A percentile compares a stretch with the other conserved stretches of the same genome.
Evolutionary conservation across 2,888 invertebrate genomes (phyloP).

Genomic region (Andrena chrysosceles): DNA sequence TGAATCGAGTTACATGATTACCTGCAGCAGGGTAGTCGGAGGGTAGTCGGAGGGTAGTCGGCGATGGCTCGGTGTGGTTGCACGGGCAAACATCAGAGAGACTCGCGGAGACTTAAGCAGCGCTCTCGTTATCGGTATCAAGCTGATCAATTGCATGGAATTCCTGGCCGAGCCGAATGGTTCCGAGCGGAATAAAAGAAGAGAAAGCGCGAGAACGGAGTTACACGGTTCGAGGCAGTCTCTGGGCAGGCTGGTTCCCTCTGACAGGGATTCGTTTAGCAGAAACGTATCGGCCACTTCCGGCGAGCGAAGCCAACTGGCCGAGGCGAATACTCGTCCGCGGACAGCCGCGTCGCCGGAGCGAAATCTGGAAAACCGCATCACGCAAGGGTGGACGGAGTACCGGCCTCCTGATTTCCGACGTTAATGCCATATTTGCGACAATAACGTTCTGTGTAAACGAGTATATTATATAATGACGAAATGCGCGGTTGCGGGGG

Average conservation of each 20-base stretch:
- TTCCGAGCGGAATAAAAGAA: not conserved
- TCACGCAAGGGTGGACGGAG: constrained; percentile 74
- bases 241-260: constrained; percentile 23
- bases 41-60: not conserved
- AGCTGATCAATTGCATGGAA: not conserved
- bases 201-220: constrained; percentile 6
- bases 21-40: constrained; percentile 47
- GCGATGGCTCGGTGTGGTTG: not conserved
- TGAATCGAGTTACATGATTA: constrained; percentile 84
- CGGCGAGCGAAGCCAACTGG: constrained; percentile 67
- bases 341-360: constrained; percentile 34
- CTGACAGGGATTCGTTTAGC: constrained; percentile 67
- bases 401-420: constrained; percentile 78
- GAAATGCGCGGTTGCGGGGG: constrained; percentile 54
- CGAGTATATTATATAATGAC: constrained; percentile 79
- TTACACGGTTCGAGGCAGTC: constrained; percentile 25
- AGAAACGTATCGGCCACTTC: constrained; percentile 75
- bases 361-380: constrained; percentile 76
- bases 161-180: not conserved
- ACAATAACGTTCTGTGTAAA: constrained; percentile 81
- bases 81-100: constrained; percentile 25
- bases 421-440: constrained; percentile 80
- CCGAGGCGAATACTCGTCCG: constrained; percentile 58
- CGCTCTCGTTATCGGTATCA: not conserved
- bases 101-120: not conserved